Percentiles rank a stretch among this genome's conserved stretches.
Evolutionary conservation across 2,113 vertebrate genomes (phyloP).

Genomic region (human): GRCh38 chr1:225553001-225553500

Average conservation of each 20-base stretch:
- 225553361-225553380: neutral
- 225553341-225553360: neutral
- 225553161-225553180: too few relatives aligned
- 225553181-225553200: too few relatives aligned
- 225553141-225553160: too few relatives aligned
- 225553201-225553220: too few relatives aligned
- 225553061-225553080: too few relatives aligned
- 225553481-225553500: neutral
- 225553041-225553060: too few relatives aligned
- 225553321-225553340: neutral
- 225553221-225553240: too few relatives aligned
- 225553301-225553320: slow-evolving; percentile 21
- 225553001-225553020: too few relatives aligned
- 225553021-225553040: too few relatives aligned
- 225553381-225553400: neutral
- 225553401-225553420: neutral
- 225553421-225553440: neutral
- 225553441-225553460: neutral
- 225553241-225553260: neutral
- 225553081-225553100: too few relatives aligned
- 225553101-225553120: too few relatives aligned
- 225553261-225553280: slow-evolving; percentile 21
- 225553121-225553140: too few relatives aligned
- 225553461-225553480: slow-evolving; percentile 33
- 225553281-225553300: neutral